Evolutionary conservation across 2,888 invertebrate species (phyloP).

Genomic region (Epiblema foenella): DNA sequence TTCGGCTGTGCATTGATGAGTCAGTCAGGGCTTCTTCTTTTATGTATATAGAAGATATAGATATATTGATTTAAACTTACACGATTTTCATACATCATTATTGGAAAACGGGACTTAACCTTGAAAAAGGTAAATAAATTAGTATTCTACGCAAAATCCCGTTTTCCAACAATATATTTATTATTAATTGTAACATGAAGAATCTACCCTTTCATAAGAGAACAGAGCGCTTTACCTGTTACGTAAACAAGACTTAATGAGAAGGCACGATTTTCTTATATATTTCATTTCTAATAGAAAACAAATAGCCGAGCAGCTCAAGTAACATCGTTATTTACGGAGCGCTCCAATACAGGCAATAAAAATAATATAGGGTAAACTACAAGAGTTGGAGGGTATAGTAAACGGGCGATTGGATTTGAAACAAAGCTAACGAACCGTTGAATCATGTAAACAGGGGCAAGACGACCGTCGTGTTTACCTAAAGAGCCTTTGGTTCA

Average conservation of each 20-base stretch:
- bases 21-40: too few species aligned
- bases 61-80: too few species aligned
- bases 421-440: slow-evolving; percentile 85
- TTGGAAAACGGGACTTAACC: too few species aligned
- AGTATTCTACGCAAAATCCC: too few species aligned
- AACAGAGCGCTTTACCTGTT: not conserved
- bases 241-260: not conserved
- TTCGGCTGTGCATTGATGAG: too few species aligned
- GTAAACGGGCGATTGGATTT: slow-evolving; percentile 74
- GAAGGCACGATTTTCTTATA: slow-evolving; percentile 8
- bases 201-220: too few species aligned
- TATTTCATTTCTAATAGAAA: slow-evolving; percentile 15
- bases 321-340: slow-evolving; percentile 42
- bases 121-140: too few species aligned
- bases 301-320: slow-evolving; percentile 34
- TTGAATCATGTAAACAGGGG: slow-evolving; percentile 82
- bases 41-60: too few species aligned
- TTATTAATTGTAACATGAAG: too few species aligned
- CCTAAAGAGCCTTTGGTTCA: slow-evolving; percentile 84
- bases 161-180: too few species aligned
- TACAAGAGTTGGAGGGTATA: slow-evolving; percentile 39
- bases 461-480: slow-evolving; percentile 84
- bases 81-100: too few species aligned
- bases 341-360: slow-evolving; percentile 38
- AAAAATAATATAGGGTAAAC: slow-evolving; percentile 39